Conservation (phyloP, 2,113 vertebrate species). For the Xenus cinereus region DNA sequence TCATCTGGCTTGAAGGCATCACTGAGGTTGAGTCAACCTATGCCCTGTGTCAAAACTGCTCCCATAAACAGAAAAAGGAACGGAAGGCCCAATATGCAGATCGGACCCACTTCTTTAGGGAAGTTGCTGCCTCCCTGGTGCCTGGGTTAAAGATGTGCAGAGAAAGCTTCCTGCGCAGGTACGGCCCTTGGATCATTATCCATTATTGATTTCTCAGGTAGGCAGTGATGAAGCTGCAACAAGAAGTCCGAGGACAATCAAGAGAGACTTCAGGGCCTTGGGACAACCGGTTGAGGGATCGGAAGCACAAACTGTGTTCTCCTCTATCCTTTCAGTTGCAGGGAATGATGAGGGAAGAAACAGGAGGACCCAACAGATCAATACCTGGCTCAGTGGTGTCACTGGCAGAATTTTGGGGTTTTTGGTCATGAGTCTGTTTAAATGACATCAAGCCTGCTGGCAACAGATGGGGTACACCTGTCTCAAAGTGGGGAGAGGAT, state of each 20-base stretch:
- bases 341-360: neutral
- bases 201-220: neutral
- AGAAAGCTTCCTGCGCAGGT: neutral
- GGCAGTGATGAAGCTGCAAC: neutral
- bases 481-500: neutral
- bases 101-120: neutral
- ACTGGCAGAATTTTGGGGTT: neutral
- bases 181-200: neutral
- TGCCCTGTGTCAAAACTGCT: neutral
- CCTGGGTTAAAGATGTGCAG: neutral
- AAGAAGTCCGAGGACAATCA: neutral
- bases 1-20: neutral
- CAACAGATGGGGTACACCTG: fast-evolving
- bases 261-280: neutral
- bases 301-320: neutral
- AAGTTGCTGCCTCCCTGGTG: neutral
- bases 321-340: neutral
- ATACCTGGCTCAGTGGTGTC: neutral
- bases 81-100: neutral
- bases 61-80: neutral
- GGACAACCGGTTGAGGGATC: neutral
- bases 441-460: neutral
- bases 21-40: neutral
- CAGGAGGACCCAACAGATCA: neutral
- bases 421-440: neutral